phyloP scores from a whole-genome alignment of 2,797 vertebrate genomes.

The Fistularia commersonii region DNA sequence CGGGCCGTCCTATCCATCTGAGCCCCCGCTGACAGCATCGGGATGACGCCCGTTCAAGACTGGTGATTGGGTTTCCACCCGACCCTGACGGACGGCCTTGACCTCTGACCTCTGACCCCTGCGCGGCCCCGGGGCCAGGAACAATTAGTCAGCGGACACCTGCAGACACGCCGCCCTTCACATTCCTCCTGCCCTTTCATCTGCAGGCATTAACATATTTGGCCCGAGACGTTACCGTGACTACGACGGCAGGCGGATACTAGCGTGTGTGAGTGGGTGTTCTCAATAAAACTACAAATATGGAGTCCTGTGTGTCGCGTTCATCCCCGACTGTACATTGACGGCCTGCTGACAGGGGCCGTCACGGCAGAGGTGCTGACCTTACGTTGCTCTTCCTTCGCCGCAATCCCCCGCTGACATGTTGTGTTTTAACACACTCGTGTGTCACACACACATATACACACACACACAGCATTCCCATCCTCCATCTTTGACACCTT shows the following conservation, averaged over 20 bases:
- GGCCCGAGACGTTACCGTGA: no score
- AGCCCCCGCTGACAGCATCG: slow-evolving; percentile 5
- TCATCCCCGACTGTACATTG: no score
- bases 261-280: no score
- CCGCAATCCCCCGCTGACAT: slow-evolving; percentile 40
- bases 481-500: slow-evolving; percentile 58
- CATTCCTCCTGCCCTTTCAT: slow-evolving; percentile 6
- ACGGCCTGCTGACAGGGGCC: no score
- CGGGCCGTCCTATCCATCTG: no score
- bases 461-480: slow-evolving; percentile 46
- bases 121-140: slow-evolving; percentile 40
- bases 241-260: no score
- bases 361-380: slow-evolving; percentile 21
- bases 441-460: slow-evolving; percentile 60
- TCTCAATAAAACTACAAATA: no score
- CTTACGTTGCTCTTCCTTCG: slow-evolving; percentile 35
- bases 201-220: no score
- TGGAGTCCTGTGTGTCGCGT: no score
- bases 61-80: neutral
- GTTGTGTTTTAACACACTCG: slow-evolving; percentile 57
- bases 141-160: slow-evolving; percentile 55
- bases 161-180: slow-evolving; percentile 9
- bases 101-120: slow-evolving; percentile 58
- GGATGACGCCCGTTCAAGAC: neutral
- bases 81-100: slow-evolving; percentile 48